Base-by-base conservation (phyloP, 1,140 invertebrate genomes). In the Drosophila ironensis region DNA sequence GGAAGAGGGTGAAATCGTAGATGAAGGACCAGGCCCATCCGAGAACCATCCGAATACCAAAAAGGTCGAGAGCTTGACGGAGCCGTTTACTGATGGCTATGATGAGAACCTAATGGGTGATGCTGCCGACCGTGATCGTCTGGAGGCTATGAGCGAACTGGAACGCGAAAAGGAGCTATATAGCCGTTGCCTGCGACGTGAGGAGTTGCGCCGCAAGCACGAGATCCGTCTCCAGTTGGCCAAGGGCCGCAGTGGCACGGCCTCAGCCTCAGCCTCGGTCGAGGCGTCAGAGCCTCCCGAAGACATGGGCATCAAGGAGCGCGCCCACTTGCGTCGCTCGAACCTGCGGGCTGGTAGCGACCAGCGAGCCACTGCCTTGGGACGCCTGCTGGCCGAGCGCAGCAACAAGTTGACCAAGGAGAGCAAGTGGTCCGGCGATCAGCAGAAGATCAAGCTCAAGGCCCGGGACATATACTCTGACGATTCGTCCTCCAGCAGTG, bases 101-200 rank as follows among this genome's bases (percentile, higher is more conserved):
- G 97, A 99, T 91, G 97, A 98, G 69, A 95, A 98, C 81, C 92
- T 98, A 0, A 97, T 98, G 94, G 97, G 97, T 1, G 97, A 98
- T 91, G 97, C 95, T 46, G 97, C 97, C 67, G 98, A 99, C 92
- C 94, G 96, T 76, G 94, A 94, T 3, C 91, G 95, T 1, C 90
- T 99, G 6, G 95, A 95, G 4, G 93, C 95, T 75, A 96, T 99
- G 93, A 98, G 97, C 0, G 98, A 99, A 88, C 97, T 97, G 81
- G 97, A 99, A 89, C 91, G 98, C 52, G 97, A 99, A 91, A 96
- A 98, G 74, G 97, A 98, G 19, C 7, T 57, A 1, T 66, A 35
- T 7, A 14, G 46, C 17, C 52, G 48, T 0, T 33, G 33, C 4
- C 0, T 60, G 4, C 9, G 12, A 6, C 52, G 48, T 1, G 61